A percentile compares a stretch with the other conserved stretches of the same genome.
These are phyloP conservation scores for Seira sanloemensis DNA, from an alignment of 2,888 invertebrate genomes.

Conservation along the genomic window DNA sequence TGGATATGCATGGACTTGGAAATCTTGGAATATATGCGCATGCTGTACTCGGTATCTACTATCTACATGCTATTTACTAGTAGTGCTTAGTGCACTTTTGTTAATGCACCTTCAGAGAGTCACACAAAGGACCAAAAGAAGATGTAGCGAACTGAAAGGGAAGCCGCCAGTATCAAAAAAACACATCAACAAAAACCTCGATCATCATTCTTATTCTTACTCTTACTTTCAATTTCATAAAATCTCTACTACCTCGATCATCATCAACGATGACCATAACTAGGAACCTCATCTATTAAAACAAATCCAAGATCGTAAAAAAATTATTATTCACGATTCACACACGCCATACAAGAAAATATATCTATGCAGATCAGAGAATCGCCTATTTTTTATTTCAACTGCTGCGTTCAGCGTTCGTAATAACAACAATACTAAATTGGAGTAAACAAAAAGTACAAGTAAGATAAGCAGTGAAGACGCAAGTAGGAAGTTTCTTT, in stretches of 20 bases:
- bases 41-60: too few species aligned
- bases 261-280: neutral
- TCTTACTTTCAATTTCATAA: neutral
- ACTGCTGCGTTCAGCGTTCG: neutral
- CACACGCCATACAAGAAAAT: neutral
- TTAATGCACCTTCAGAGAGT: too few species aligned
- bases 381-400: too few species aligned
- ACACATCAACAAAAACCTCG: slow-evolving; percentile 41
- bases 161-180: slow-evolving; percentile 52
- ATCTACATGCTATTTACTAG: too few species aligned
- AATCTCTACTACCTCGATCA: neutral
- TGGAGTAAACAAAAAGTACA: neutral
- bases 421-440: neutral
- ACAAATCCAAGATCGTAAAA: neutral
- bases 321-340: neutral
- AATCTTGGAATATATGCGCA: too few species aligned
- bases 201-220: neutral
- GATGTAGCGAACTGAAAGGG: slow-evolving; percentile 45
- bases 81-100: too few species aligned
- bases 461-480: neutral
- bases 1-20: too few species aligned
- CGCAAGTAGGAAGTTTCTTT: neutral
- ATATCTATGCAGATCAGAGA: too few species aligned
- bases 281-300: neutral
- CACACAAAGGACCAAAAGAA: neutral